Evolutionary conservation across 2,797 vertebrate genomes (phyloP).

Genomic region (Dipus sagitta): DNA sequence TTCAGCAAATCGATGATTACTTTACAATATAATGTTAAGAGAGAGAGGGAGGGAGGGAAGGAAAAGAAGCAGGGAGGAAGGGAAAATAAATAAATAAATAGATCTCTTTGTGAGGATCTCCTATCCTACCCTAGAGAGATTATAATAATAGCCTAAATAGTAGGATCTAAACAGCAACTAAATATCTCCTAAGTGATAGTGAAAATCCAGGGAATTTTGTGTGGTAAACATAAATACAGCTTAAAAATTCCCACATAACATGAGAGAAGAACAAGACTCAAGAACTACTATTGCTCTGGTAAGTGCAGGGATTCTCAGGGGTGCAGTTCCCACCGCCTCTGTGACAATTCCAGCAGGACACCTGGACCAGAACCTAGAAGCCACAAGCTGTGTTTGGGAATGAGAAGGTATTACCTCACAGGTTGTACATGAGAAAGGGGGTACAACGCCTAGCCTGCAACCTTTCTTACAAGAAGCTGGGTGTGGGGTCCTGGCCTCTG

Average conservation of each 20-base stretch:
- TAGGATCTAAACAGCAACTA: background rate
- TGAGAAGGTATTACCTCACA: background rate
- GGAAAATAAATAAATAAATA: background rate
- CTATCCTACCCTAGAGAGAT: background rate
- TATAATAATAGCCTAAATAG: background rate
- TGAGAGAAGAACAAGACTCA: background rate
- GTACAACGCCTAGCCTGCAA: background rate
- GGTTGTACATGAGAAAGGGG: background rate
- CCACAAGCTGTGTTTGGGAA: background rate
- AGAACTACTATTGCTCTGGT: background rate
- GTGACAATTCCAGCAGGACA: background rate
- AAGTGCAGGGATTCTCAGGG: background rate
- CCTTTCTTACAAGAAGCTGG: background rate
- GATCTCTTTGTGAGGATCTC: background rate
- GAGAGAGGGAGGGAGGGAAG: background rate
- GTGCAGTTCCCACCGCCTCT: background rate
- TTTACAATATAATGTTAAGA: background rate
- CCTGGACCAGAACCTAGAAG: background rate
- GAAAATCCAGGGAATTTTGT: constrained; percentile 1
- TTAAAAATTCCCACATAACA: background rate
- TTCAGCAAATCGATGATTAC: constrained; percentile 19
- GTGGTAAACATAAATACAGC: constrained; percentile 39
- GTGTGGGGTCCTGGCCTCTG: background rate
- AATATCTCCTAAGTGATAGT: background rate
- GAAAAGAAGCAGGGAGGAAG: no score